Base-by-base conservation (phyloP, 2,888 invertebrate species). In the Antitype chi region DNA sequence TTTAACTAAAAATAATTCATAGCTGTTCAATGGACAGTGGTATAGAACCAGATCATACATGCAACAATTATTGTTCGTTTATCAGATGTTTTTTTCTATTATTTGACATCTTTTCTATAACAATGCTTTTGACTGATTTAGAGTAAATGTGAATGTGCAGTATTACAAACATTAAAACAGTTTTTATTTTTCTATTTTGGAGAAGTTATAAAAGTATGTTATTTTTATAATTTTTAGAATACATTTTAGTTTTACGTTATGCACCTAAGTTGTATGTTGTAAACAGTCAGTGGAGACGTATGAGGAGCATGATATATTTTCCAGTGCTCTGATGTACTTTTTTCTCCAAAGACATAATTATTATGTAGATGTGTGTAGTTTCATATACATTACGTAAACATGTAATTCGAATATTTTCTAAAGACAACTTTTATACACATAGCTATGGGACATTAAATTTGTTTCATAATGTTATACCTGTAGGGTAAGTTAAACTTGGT, bases 71-170 rank as follows among this genome's bases (percentile, higher is more conserved):
- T 90, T 89, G 84, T 89, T 88, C 89, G 72, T 90, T 86, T 89
- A 89, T 90, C 87, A 89, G n/a, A n/a, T n/a, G 85, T 86, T 85
- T 72, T 90, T 88, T 87, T 89, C 91, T 91, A 84, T 91, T 89
- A 88, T 93, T 92, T 93, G 89, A 90, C 91, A 92, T 91, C 89
- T 92, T 91, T 86, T 89, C 85, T 92, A 88, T 92, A 92, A 92
- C 91, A 93, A 93, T 91, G 91, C 92, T 93, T 95, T 94, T 94
- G 96, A 96, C 96, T 96, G 96, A 96, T 95, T 95, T 94, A 96
- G 95, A 94, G 91, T 95, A 95, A 91, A 94, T 93, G 92, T 91
- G 93, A 93, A 93, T 93, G 92, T 95, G 95, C 96, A 96, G 96
- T 96, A 96, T 96, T 96, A 96, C 94, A 95, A 92, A 89, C 90